These are phyloP conservation scores for Caenorhabditis japonica DNA, from an alignment of 2,888 invertebrate species.

Conservation along the genomic window DNA sequence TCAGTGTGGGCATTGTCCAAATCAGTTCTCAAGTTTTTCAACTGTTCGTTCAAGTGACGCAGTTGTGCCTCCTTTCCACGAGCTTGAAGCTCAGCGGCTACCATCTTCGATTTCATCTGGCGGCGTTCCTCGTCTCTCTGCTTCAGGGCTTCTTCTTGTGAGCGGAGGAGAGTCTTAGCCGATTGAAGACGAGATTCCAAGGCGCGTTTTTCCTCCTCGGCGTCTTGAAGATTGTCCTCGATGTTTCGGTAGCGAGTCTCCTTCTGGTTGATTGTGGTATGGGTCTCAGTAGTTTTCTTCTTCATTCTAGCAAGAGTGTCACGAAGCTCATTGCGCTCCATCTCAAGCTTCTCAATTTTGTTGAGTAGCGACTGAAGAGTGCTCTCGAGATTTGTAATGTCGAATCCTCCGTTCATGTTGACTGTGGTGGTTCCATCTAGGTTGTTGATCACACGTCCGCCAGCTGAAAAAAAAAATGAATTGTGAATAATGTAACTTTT, in stretches of 20 bases:
- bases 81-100: constrained; percentile 76
- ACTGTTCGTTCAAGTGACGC: constrained; percentile 75
- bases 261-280: constrained; percentile 71
- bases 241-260: constrained; percentile 74
- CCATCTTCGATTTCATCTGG: constrained; percentile 75
- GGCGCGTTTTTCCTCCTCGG: constrained; percentile 75
- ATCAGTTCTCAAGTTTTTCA: constrained; percentile 74
- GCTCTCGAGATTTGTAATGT: constrained; percentile 70
- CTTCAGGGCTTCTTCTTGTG: constrained; percentile 75
- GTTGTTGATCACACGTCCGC: constrained; percentile 53
- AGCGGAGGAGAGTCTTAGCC: constrained; percentile 73
- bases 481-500: background rate
- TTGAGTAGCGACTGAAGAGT: constrained; percentile 71
- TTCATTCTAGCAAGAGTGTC: constrained; percentile 75
- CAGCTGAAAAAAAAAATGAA: constrained; percentile 22
- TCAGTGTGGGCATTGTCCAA: constrained; percentile 74
- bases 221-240: constrained; percentile 74
- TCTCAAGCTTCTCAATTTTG: constrained; percentile 73
- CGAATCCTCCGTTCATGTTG: constrained; percentile 66
- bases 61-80: constrained; percentile 77
- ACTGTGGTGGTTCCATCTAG: constrained; percentile 60
- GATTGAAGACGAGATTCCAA: constrained; percentile 71
- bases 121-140: constrained; percentile 76
- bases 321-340: constrained; percentile 75
- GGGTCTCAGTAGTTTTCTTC: constrained; percentile 74